phyloP scores from a whole-genome alignment of 2,888 invertebrate species.

The Drosophila rubida region DNA sequence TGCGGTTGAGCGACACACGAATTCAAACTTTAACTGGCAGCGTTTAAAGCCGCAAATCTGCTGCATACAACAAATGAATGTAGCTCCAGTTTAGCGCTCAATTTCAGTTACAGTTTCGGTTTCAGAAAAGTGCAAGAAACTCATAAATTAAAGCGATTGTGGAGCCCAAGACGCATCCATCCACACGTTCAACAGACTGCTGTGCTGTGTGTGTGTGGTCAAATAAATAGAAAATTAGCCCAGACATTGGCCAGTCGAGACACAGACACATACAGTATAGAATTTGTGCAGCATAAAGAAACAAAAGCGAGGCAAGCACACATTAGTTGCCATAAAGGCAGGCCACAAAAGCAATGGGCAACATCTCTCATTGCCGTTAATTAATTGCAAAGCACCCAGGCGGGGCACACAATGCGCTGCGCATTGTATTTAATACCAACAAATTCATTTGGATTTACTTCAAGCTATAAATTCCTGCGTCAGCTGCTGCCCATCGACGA shows the following conservation, averaged over 20 bases:
- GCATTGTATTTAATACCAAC: slow-evolving; percentile 36
- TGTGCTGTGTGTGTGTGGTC: slow-evolving; percentile 62
- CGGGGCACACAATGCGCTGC: slow-evolving; percentile 45
- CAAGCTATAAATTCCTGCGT: slow-evolving; percentile 39
- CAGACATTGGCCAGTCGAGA: slow-evolving; percentile 64
- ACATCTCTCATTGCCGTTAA: slow-evolving; percentile 76
- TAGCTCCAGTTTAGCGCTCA: slow-evolving; percentile 2
- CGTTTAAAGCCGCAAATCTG: slow-evolving; percentile 12
- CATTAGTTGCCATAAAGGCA: slow-evolving; percentile 71
- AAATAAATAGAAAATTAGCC: slow-evolving; percentile 80
- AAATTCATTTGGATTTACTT: slow-evolving; percentile 51
- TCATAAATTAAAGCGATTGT: slow-evolving; percentile 68
- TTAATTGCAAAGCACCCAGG: slow-evolving; percentile 73
- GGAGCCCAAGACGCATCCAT: slow-evolving; percentile 33
- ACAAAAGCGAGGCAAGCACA: slow-evolving; percentile 59
- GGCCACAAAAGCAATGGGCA: slow-evolving; percentile 47
- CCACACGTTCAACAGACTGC: slow-evolving; percentile 17
- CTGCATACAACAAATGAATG: slow-evolving; percentile 12
- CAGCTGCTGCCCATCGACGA: slow-evolving; percentile 31
- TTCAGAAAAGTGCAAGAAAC: slow-evolving; percentile 72
- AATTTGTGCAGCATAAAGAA: slow-evolving; percentile 71
- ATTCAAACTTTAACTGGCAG: slow-evolving; percentile 66
- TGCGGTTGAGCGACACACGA: slow-evolving; percentile 64
- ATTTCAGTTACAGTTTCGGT: slow-evolving; percentile 7
- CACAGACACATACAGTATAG: slow-evolving; percentile 10